A percentile compares a stretch with the other conserved stretches of the same genome.
Evolutionary conservation across 2,888 invertebrate species (phyloP).

Genomic region (Apotomis betuletana): DNA sequence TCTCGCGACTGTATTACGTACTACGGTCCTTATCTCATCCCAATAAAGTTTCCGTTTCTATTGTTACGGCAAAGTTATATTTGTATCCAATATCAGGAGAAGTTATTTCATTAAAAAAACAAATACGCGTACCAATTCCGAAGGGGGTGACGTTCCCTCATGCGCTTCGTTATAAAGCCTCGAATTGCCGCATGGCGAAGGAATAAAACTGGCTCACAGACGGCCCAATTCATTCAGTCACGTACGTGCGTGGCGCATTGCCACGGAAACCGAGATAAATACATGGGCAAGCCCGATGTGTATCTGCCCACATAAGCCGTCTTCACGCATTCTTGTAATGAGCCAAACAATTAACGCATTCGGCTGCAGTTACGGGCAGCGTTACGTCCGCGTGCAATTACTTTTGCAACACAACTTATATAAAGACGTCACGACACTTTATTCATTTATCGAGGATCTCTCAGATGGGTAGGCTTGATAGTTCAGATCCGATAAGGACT

Average conservation of each 20-base stretch:
- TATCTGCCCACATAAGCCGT: conserved; percentile 38
- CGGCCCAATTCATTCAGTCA: conserved; percentile 51
- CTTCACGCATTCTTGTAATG: conserved; percentile 38
- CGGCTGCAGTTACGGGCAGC: conserved; percentile 23
- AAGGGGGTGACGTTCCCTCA: conserved; percentile 53
- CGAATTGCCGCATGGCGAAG: conserved; percentile 58
- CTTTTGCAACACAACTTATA: conserved; percentile 36
- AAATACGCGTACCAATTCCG: conserved; percentile 53
- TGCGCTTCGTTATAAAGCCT: conserved; percentile 64
- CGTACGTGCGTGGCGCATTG: conserved; percentile 40
- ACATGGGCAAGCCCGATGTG: conserved; percentile 27
- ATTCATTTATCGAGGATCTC: conserved; percentile 34
- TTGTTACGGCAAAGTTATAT: conserved; percentile 26
- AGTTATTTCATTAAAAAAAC: conserved; percentile 54
- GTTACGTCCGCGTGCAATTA: conserved; percentile 37
- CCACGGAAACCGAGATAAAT: conserved; percentile 42
- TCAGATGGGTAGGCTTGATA: conserved; percentile 9
- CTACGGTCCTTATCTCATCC: no score
- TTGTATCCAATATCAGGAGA: conserved; percentile 43
- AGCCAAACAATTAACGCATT: conserved; percentile 40
- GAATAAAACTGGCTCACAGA: conserved; percentile 58
- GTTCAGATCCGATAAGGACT: conserved; percentile 10
- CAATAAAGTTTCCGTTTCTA: conserved; percentile 34
- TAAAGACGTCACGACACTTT: conserved; percentile 26
- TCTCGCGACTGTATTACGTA: conserved; percentile 12